Base-by-base conservation (phyloP, 2,113 vertebrate species). In the Echinops telfairi region DNA sequence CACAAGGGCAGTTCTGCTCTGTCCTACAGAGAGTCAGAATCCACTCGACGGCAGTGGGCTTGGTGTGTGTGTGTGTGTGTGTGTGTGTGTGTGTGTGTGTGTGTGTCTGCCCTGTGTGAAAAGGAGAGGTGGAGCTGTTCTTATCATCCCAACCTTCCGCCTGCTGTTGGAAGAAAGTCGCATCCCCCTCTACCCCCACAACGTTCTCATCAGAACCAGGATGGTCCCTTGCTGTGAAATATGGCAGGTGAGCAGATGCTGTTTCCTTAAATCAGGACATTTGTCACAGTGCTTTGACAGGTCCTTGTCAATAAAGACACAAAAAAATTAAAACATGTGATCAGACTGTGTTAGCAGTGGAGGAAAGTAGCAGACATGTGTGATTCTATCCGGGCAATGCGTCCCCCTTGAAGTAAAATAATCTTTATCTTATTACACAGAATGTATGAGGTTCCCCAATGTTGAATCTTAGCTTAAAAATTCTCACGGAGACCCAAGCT, bases 81-180 rank as follows among this genome's bases (percentile, higher is more conserved):
- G 0, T 22, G 20, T 22, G 8, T 6, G 60, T 3, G 19, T 19
- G 4, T 62, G 60, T 62, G 16, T 62, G 17, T 53, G 60, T 3
- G 60, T 29, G 23, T 36, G n/a, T 53, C 4, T 0, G 1, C 27
- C 47, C 77, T 6, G 1, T 2, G 23, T 6, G 14, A 16, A 57
- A 17, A 36, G 12, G 16, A 0, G 1, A n/a, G 27, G 22, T n/a
- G 14, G 33, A n/a, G n/a, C 25, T 0, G 0, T 0, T 33, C 3
- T 9, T 1, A 2, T 6, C 3, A 9, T 19, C n/a, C 64, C 25
- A 8, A 4, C 31, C 71, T 43, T 12, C 47, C 27, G 43, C 25
- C 6, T 4, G 10, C 40, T 9, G 19, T 0, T 3, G 82, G 19
- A 53, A 25, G 64, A 14, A 58, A 3, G 25, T 6, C 9, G 2